Conservation (phyloP, 1,140 invertebrate genomes). For the Platyscapa corneri region DNA sequence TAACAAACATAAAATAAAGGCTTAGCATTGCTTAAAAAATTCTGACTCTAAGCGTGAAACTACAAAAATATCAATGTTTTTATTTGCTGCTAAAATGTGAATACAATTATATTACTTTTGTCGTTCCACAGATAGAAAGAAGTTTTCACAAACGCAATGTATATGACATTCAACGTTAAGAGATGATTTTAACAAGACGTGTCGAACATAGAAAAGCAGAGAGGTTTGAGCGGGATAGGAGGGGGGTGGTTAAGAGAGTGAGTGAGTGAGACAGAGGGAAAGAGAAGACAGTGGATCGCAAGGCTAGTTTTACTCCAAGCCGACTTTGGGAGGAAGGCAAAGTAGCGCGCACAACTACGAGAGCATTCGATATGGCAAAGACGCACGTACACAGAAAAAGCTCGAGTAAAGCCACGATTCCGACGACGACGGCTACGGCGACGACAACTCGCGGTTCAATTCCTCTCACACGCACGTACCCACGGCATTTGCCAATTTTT, state of each 20-base stretch:
- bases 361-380: constrained; percentile 49
- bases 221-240: not conserved
- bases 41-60: not conserved
- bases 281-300: not conserved
- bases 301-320: constrained; percentile 9
- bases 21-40: not conserved
- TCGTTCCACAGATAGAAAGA: too few species aligned
- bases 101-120: too few species aligned
- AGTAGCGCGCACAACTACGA: constrained; percentile 13
- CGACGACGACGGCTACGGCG: not conserved
- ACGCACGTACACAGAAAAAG: not conserved
- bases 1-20: too few species aligned
- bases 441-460: not conserved
- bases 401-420: not conserved
- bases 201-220: not conserved
- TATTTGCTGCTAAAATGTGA: not conserved
- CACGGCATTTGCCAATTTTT: not conserved
- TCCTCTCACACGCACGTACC: not conserved
- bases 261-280: not conserved
- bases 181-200: not conserved
- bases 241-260: too few species aligned
- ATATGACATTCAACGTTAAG: too few species aligned
- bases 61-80: not conserved
- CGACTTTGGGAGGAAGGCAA: constrained; percentile 6
- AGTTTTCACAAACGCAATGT: too few species aligned